phyloP scores from a whole-genome alignment of 2,888 invertebrate genomes.

The Dasysyrphus albostriatus region DNA sequence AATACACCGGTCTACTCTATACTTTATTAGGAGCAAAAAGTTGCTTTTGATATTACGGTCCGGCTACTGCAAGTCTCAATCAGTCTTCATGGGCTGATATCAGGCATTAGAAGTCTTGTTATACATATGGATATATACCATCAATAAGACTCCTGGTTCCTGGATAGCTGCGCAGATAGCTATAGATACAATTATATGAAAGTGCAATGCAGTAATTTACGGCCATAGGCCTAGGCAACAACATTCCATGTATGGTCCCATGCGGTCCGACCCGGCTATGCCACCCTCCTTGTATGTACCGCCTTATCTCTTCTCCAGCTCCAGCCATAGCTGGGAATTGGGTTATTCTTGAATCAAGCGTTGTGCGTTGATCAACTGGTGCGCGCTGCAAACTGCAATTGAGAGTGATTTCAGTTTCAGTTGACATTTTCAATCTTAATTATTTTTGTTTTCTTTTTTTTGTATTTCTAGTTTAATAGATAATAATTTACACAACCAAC shows the following conservation, averaged over 20 bases:
- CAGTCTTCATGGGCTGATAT: constrained; percentile 41
- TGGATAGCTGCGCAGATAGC: background rate
- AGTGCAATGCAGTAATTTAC: constrained; percentile 52
- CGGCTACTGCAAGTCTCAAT: constrained; percentile 45
- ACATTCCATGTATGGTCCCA: constrained; percentile 67
- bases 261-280: constrained; percentile 15
- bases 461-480: constrained; percentile 34
- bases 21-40: constrained; percentile 60
- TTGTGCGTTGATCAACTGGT: constrained; percentile 64
- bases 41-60: constrained; percentile 21
- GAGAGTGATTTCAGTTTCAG: constrained; percentile 72
- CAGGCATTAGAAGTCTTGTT: constrained; percentile 41
- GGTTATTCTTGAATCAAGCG: constrained; percentile 71
- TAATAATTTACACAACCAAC: constrained; percentile 53
- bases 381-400: constrained; percentile 62
- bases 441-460: constrained; percentile 18
- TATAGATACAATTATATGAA: constrained; percentile 47
- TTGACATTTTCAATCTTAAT: constrained; percentile 59
- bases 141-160: constrained; percentile 12
- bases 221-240: constrained; percentile 64
- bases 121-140: constrained; percentile 6
- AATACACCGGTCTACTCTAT: constrained; percentile 54
- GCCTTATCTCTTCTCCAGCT: constrained; percentile 38
- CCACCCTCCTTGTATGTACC: constrained; percentile 19
- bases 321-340: constrained; percentile 47